These are phyloP conservation scores for Ibidorhyncha struthersii DNA, from an alignment of 2,113 vertebrate genomes.

Conservation along the genomic window DNA sequence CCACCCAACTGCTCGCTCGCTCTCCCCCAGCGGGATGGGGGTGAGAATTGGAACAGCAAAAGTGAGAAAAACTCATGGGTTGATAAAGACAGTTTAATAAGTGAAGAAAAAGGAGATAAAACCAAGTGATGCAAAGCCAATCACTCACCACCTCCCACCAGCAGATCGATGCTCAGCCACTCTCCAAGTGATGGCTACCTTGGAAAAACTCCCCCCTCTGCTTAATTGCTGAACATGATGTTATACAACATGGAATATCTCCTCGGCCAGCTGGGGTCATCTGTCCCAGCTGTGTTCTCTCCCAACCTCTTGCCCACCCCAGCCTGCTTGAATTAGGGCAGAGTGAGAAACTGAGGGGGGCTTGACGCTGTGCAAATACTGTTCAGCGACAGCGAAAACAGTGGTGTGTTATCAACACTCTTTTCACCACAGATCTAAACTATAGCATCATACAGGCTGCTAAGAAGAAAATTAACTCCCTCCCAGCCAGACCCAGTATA, in stretches of 20 bases:
- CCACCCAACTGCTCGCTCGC: neutral
- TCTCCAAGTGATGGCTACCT: neutral
- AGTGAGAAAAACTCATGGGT: neutral
- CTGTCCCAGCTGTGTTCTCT: neutral
- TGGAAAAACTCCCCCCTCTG: neutral
- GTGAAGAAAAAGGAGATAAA: neutral
- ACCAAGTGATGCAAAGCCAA: neutral
- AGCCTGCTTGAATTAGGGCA: neutral
- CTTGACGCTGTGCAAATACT: neutral
- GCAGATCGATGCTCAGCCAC: neutral
- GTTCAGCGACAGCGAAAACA: neutral
- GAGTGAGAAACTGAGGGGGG: neutral
- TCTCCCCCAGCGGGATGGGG: fast-evolving
- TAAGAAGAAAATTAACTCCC: neutral
- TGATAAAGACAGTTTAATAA: neutral
- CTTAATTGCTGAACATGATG: neutral
- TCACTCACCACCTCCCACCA: neutral
- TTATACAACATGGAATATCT: neutral
- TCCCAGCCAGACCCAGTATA: neutral
- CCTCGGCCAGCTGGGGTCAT: neutral
- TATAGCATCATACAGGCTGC: neutral
- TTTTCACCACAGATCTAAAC: neutral
- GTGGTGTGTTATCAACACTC: neutral
- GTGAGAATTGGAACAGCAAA: neutral
- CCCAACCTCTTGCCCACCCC: neutral